These are phyloP conservation scores for Dendrocincla fuliginosa DNA, from an alignment of 2,797 vertebrate genomes.

Conservation along the genomic window DNA sequence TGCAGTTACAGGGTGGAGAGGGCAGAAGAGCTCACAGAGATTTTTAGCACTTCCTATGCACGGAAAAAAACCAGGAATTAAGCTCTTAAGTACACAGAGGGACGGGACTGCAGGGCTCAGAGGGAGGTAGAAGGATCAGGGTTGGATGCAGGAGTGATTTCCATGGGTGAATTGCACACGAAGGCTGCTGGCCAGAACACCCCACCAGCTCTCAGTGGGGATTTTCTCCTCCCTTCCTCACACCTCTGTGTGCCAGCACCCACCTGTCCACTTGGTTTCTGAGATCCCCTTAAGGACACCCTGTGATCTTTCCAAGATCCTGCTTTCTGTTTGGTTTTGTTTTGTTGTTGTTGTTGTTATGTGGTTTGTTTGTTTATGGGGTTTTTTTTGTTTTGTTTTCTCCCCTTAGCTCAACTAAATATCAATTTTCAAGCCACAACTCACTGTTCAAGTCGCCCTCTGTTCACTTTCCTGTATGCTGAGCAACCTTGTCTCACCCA, in stretches of 20 bases:
- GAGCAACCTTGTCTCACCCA: background rate
- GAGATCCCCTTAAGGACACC: background rate
- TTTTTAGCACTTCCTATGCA: background rate
- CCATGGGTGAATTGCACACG: background rate
- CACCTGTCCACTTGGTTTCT: background rate
- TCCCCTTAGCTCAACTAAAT: background rate
- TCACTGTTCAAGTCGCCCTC: background rate
- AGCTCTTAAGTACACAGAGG: background rate
- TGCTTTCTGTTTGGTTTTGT: background rate
- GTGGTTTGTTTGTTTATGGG: background rate
- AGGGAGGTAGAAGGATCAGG: background rate
- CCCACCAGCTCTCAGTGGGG: fast-evolving
- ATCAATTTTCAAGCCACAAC: background rate
- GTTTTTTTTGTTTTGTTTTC: background rate
- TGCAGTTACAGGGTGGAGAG: fast-evolving
- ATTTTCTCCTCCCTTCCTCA: background rate
- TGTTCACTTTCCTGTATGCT: background rate
- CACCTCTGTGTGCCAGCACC: background rate
- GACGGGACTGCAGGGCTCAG: fast-evolving
- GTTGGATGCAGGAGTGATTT: background rate
- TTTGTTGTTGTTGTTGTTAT: background rate
- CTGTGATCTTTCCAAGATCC: background rate
- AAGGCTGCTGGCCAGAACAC: background rate
- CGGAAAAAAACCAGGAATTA: background rate
- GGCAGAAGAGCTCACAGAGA: background rate